These are phyloP conservation scores for Acipenser ruthenus DNA, from an alignment of 2,797 vertebrate genomes.

Conservation along the genomic window DNA sequence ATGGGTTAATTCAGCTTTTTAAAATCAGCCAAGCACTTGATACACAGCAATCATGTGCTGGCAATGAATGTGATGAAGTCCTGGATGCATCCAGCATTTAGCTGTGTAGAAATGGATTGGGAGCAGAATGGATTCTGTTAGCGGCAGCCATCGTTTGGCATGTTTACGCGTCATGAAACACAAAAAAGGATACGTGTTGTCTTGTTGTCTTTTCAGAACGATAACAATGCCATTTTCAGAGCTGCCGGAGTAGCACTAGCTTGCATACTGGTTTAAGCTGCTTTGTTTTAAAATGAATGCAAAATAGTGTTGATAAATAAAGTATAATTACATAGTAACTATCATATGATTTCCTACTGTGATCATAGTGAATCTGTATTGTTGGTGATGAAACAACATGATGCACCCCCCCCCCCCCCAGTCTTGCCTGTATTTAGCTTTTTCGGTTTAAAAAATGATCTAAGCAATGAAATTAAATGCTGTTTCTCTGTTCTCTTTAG, in stretches of 20 bases:
- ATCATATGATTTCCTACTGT: too few species aligned
- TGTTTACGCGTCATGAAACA: background rate
- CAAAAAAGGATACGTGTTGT: background rate
- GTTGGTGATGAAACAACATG: background rate
- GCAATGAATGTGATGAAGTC: constrained; percentile 4
- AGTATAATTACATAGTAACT: background rate
- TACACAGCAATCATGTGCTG: background rate
- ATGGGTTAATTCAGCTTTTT: background rate
- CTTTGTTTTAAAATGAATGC: constrained; percentile 2
- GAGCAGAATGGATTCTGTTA: background rate
- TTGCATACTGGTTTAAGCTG: background rate
- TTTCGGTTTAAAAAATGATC: constrained; percentile 8
- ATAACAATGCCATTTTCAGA: background rate
- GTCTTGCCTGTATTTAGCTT: constrained; percentile 1
- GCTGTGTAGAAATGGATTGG: background rate
- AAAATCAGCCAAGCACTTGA: constrained; percentile 1
- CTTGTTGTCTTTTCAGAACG: background rate
- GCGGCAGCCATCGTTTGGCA: background rate
- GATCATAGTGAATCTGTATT: background rate
- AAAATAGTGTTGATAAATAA: constrained; percentile 3
- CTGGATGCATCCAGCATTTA: constrained; percentile 9
- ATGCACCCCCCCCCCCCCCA: background rate
- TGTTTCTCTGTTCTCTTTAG: constrained; percentile 32
- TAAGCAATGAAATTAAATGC: constrained; percentile 13
- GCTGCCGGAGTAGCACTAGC: background rate